Percentiles rank a stretch among this genome's conserved stretches.
phyloP scores from a whole-genome alignment of 2,113 vertebrate genomes.

The Carassius gibelio region DNA sequence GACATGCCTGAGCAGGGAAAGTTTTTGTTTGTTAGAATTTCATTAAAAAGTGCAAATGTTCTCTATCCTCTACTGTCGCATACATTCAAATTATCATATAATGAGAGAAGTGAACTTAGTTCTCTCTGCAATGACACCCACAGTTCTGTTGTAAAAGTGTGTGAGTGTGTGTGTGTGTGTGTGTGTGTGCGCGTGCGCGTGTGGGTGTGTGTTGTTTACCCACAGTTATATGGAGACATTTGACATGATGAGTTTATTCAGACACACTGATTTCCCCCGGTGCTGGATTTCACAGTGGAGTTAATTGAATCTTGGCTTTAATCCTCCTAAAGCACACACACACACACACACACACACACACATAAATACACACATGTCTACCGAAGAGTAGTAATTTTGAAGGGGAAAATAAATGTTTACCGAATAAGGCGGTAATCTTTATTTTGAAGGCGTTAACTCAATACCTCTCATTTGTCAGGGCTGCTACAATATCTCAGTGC shows the following conservation, averaged over 20 bases:
- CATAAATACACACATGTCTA: not conserved
- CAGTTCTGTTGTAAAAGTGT: slow-evolving; percentile 27
- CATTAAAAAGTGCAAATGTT: slow-evolving; percentile 33
- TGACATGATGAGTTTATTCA: slow-evolving; percentile 75
- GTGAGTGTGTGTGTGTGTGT: slow-evolving; percentile 28
- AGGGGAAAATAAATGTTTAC: slow-evolving; percentile 76
- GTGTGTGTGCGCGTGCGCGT: slow-evolving; percentile 27
- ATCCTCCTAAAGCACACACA: slow-evolving; percentile 57
- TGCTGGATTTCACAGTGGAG: slow-evolving; percentile 58
- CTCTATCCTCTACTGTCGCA: slow-evolving; percentile 22
- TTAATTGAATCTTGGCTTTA: slow-evolving; percentile 75
- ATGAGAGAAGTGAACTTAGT: slow-evolving; percentile 16
- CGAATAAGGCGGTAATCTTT: slow-evolving; percentile 67
- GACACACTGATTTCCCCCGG: slow-evolving; percentile 76
- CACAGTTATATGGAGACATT: slow-evolving; percentile 57
- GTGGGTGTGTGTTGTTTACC: slow-evolving; percentile 27
- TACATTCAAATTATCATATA: slow-evolving; percentile 36
- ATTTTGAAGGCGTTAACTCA: slow-evolving; percentile 61
- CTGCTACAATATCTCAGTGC: not conserved
- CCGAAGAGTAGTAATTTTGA: slow-evolving; percentile 62
- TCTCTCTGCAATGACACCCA: slow-evolving; percentile 11
- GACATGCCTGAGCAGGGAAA: slow-evolving; percentile 10
- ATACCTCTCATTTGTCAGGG: slow-evolving; percentile 45
- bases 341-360: slow-evolving; percentile 52
- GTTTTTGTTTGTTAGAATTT: slow-evolving; percentile 4